phyloP scores from a whole-genome alignment of 2,113 vertebrate species.

The Narcine bancroftii region DNA sequence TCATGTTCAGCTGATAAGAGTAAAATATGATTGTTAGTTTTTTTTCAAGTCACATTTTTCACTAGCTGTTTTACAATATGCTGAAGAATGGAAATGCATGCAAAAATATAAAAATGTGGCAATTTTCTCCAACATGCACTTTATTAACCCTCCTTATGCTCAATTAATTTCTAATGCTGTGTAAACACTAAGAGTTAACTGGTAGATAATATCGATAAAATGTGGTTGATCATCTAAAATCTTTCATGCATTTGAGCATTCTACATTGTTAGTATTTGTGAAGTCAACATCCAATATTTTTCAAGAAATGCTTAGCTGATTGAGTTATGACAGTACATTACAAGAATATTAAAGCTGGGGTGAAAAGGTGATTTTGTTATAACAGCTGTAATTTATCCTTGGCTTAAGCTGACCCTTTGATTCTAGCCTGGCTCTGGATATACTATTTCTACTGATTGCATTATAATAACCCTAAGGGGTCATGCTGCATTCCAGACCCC shows the following conservation, averaged over 20 bases:
- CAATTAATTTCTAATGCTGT: not conserved
- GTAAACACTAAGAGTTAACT: not conserved
- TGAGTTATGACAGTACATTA: conserved; percentile 57
- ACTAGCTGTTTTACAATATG: not conserved
- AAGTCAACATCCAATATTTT: conserved; percentile 52
- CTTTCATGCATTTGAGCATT: conserved; percentile 49
- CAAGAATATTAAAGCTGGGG: conserved; percentile 55
- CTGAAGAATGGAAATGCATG: not conserved
- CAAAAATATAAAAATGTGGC: not conserved
- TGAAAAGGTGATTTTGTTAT: conserved; percentile 60
- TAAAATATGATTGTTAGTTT: not conserved
- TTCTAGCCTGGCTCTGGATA: conserved; percentile 57
- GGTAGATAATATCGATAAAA: not conserved
- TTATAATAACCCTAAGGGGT: conserved; percentile 69
- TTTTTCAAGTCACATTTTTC: not conserved
- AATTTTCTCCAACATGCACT: not conserved
- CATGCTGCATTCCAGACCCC: conserved; percentile 70
- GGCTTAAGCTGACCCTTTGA: conserved; percentile 62
- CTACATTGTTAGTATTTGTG: conserved; percentile 48
- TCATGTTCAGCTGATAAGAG: not conserved
- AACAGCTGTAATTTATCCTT: conserved; percentile 67
- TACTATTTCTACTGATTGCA: conserved; percentile 67
- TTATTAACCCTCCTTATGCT: not conserved
- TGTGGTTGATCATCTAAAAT: conserved; percentile 30
- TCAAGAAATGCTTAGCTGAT: conserved; percentile 46